Base-by-base conservation (phyloP, 2,888 invertebrate genomes). In the Phlogophora meticulosa region DNA sequence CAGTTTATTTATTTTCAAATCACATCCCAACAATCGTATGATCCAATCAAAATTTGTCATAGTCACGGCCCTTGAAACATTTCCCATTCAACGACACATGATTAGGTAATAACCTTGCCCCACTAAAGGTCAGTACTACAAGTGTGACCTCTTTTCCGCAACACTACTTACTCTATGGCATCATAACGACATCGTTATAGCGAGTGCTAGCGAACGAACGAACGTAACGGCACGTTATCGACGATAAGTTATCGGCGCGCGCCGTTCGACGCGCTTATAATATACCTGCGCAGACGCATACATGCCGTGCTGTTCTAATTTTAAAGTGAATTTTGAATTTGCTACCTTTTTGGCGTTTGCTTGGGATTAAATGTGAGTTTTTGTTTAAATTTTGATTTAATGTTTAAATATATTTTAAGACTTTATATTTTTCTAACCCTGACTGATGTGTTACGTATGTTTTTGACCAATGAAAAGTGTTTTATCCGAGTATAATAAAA, bases 171-270 rank as follows among this genome's bases (percentile, higher is more conserved):
- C n/a, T 85, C 86, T 87, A 32, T 86, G 87, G 40, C 72, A 20
- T 62, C 60, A 43, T 80, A 81, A 80, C 82, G 80, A 82, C 80
- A 73, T 76, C 79, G 79, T 80, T 85, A 84, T 80, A 81, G 81
- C 84, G 85, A 80, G 80, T 70, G 58, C 69, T 72, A 70, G 64
- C 75, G 71, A 53, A 17, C 62, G 78, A 83, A 79, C 64, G 77
- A 84, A 80, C 80, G 85, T 86, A 87, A 86, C 88, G 88, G 76
- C 78, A 81, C 78, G 86, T 80, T 87, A 89, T 86, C 85, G 84
- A 55, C 80, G 85, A 84, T 85, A 86, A 78, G 85, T 82, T 87
- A 87, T 87, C 88, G 83, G 67, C 69, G 24, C 65, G 77, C 80
- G 81, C 59, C 65, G 78, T 79, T 79, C 67, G 76, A 57, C 71